Conservation (phyloP, 2,888 invertebrate species). For the Conomelus anceps region DNA sequence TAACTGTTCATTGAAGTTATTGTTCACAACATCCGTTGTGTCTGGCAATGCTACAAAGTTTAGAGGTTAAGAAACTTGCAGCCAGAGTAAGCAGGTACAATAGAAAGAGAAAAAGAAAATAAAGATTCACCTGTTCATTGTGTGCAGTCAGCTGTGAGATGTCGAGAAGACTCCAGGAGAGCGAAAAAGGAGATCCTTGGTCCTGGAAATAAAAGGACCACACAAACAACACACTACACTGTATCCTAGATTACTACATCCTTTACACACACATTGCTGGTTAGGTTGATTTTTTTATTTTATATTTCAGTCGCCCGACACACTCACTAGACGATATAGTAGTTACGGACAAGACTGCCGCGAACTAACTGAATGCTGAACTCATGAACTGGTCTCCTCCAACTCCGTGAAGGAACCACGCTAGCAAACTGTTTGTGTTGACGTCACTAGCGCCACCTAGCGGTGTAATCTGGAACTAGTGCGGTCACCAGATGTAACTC, state of each 20-base stretch:
- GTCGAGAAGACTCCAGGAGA: background rate
- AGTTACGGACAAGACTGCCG: background rate
- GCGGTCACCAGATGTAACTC: background rate
- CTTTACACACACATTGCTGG: background rate
- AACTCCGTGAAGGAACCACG: background rate
- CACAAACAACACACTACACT: background rate
- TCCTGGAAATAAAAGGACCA: background rate
- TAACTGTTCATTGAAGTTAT: no score
- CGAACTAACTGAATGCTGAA: background rate
- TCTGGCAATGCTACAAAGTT: background rate
- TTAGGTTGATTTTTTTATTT: background rate
- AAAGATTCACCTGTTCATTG: background rate
- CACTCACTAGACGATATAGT: background rate
- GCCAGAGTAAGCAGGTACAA: background rate
- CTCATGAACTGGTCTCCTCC: background rate
- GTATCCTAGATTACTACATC: background rate
- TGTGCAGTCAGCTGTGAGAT: background rate
- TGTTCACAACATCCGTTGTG: background rate
- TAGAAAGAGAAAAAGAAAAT: background rate
- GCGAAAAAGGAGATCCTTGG: background rate
- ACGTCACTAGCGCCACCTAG: background rate
- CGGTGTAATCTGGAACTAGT: background rate
- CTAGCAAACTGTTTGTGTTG: background rate
- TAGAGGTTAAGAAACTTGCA: background rate
- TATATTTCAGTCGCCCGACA: background rate